These are phyloP conservation scores for Blastobasis adustella DNA, from an alignment of 2,888 invertebrate genomes.

Conservation along the genomic window DNA sequence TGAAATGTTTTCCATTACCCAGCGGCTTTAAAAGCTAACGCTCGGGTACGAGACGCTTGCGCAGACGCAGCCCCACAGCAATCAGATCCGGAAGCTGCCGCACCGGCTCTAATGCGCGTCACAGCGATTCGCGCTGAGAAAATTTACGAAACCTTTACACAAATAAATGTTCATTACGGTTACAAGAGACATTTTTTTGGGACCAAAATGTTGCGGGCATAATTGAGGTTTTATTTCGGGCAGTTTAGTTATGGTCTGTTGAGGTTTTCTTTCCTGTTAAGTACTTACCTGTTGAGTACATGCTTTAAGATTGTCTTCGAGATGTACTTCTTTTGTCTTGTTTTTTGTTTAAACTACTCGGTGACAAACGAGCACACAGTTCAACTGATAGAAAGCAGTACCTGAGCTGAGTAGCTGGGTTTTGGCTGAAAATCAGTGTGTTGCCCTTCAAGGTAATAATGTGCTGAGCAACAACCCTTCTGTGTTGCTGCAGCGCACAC, in stretches of 20 bases:
- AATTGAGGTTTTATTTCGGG: not conserved
- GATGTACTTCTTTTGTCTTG: no score
- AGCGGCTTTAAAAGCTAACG: no score
- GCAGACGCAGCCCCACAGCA: slow-evolving; percentile 38
- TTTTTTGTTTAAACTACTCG: no score
- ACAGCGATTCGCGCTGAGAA: slow-evolving; percentile 27
- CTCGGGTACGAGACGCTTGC: slow-evolving; percentile 7
- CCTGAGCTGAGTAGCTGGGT: no score
- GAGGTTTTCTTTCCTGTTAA: not conserved
- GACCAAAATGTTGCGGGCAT: not conserved
- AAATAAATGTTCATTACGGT: not conserved
- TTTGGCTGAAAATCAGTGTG: no score
- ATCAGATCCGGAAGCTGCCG: slow-evolving; percentile 65
- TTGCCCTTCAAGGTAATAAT: no score
- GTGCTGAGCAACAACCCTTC: no score
- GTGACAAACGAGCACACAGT: no score
- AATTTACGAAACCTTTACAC: slow-evolving; percentile 15
- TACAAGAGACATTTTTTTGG: not conserved
- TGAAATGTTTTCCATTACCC: slow-evolving; percentile 21
- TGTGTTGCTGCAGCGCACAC: no score
- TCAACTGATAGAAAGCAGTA: no score
- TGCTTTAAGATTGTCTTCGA: not conserved
- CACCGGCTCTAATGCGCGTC: slow-evolving; percentile 44
- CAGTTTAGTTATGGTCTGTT: not conserved
- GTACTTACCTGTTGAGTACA: not conserved